Conservation (phyloP, 1,140 invertebrate species). For the Procambarus clarkii region DNA sequence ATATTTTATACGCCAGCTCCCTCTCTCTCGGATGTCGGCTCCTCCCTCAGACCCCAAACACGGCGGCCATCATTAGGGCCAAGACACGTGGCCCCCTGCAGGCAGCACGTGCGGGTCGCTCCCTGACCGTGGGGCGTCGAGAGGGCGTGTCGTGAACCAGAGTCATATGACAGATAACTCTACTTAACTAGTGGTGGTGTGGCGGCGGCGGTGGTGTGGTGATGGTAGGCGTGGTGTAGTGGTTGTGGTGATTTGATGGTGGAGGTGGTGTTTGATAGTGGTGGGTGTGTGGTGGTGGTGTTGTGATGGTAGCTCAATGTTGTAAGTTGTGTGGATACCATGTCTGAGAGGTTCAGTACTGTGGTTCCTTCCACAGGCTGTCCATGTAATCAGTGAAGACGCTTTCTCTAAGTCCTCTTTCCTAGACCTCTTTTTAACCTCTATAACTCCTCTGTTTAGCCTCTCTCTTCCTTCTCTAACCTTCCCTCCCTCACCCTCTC, state of each 20-base stretch:
- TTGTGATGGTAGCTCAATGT: no score
- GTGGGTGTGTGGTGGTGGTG: no score
- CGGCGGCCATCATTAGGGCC: slow-evolving; percentile 45
- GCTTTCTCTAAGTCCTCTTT: neutral
- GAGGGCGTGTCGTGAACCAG: slow-evolving; percentile 37
- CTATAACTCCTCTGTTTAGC: neutral
- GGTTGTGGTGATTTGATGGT: neutral
- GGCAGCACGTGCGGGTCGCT: slow-evolving; percentile 34
- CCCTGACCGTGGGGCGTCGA: slow-evolving; percentile 26
- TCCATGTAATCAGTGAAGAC: no score
- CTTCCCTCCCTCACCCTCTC: neutral
- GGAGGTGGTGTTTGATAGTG: no score
- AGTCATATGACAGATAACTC: slow-evolving; percentile 30
- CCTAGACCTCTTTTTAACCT: no score
- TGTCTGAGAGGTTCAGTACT: no score
- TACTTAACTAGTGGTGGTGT: neutral
- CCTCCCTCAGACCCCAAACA: slow-evolving; percentile 50
- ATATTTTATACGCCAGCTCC: slow-evolving; percentile 4
- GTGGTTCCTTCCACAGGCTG: no score
- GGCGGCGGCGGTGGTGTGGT: neutral
- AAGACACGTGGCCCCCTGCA: slow-evolving; percentile 39
- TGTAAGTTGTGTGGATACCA: no score
- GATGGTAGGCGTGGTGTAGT: no score
- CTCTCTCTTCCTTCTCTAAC: neutral
- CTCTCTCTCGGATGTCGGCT: neutral